phyloP scores from a whole-genome alignment of 2,797 vertebrate species.

The Apogon talboti region DNA sequence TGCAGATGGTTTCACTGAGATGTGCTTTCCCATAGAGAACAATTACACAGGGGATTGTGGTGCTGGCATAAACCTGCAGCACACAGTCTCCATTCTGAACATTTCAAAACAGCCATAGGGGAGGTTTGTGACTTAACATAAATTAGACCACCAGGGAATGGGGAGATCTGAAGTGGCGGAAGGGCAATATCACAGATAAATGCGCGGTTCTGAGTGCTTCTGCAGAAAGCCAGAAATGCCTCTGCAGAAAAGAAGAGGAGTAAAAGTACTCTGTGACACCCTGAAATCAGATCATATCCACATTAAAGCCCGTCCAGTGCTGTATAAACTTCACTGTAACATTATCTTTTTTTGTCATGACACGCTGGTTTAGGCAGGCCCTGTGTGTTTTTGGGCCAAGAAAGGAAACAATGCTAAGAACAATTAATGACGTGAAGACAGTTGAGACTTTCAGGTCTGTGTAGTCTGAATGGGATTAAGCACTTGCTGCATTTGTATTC shows the following conservation, averaged over 20 bases:
- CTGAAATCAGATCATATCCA: conserved; percentile 45
- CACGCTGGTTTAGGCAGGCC: conserved; percentile 17
- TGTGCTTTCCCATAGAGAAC: conserved; percentile 87
- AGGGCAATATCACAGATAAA: conserved; percentile 83
- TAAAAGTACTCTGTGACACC: conserved; percentile 58
- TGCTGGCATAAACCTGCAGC: conserved; percentile 82
- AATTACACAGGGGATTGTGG: conserved; percentile 86
- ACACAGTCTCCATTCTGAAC: conserved; percentile 83
- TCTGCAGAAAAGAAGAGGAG: conserved; percentile 47
- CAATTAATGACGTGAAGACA: conserved; percentile 69
- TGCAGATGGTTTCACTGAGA: conserved; percentile 87
- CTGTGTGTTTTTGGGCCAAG: conserved; percentile 41
- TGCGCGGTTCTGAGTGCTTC: conserved; percentile 64
- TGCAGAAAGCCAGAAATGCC: too few species aligned
- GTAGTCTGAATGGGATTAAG: conserved; percentile 76
- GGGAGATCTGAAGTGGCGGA: conserved; percentile 83
- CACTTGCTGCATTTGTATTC: conserved; percentile 71
- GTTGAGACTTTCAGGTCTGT: conserved; percentile 53
- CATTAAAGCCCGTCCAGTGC: conserved; percentile 44
- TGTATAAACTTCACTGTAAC: conserved; percentile 31
- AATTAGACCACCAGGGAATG: conserved; percentile 91
- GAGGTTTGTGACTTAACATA: conserved; percentile 90
- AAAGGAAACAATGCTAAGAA: conserved; percentile 52
- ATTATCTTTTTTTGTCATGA: conserved; percentile 10
- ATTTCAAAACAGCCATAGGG: conserved; percentile 89